A percentile compares a stretch with the other conserved stretches of the same genome.
Evolutionary conservation across 2,888 invertebrate genomes (phyloP).

Genomic region (Nomada fucata): DNA sequence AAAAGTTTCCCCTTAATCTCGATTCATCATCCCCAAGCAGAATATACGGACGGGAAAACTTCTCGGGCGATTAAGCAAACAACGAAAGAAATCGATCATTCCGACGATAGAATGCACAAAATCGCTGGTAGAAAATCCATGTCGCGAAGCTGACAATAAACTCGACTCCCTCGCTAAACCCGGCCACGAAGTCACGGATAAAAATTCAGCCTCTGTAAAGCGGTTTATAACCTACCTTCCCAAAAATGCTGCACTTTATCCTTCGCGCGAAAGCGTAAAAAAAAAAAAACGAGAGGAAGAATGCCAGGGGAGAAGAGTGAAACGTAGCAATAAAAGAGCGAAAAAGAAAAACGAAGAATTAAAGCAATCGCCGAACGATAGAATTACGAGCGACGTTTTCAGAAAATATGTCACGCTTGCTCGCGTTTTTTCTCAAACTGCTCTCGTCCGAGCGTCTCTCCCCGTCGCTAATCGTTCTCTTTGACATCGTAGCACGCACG

Average conservation of each 20-base stretch:
- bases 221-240: not conserved
- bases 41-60: too few relatives aligned
- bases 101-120: too few relatives aligned
- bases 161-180: too few relatives aligned
- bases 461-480: constrained; percentile 13
- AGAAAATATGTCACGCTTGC: not conserved
- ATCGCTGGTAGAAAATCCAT: too few relatives aligned
- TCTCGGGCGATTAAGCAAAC: too few relatives aligned
- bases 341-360: not conserved
- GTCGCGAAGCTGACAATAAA: too few relatives aligned
- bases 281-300: not conserved
- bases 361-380: not conserved
- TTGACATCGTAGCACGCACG: not conserved
- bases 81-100: too few relatives aligned
- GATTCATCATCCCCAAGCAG: too few relatives aligned
- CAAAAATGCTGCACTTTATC: not conserved
- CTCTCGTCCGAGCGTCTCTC: too few relatives aligned
- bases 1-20: too few relatives aligned
- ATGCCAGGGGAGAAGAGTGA: not conserved
- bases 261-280: not conserved
- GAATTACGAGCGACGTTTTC: constrained; percentile 12
- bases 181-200: too few relatives aligned
- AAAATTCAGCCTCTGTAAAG: not conserved
- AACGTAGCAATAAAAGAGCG: not conserved
- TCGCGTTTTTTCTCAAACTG: not conserved